These are phyloP conservation scores for Didymodactylos carnosus DNA, from an alignment of 2,888 invertebrate species.

Conservation along the genomic window DNA sequence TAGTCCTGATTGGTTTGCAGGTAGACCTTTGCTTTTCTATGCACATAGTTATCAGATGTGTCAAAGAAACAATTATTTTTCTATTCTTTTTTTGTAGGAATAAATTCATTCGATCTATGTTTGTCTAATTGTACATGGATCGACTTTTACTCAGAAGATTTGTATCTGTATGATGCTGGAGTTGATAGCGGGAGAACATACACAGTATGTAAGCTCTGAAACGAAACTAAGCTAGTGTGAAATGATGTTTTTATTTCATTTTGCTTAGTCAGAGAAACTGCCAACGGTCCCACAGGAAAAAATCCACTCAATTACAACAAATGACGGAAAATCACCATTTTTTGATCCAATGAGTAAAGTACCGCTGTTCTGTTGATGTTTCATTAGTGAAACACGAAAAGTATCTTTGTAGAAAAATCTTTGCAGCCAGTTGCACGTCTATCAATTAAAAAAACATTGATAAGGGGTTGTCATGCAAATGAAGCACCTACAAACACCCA, in stretches of 20 bases:
- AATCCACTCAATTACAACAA: conserved; percentile 60
- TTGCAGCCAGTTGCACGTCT: background rate
- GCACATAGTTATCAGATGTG: too few relatives aligned
- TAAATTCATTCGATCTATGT: conserved; percentile 72
- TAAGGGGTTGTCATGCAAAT: background rate
- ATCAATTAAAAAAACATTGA: background rate
- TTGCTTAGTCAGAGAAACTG: conserved; percentile 39
- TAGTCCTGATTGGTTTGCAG: conserved; percentile 92
- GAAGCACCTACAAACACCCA: background rate
- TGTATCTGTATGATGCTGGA: conserved; percentile 86
- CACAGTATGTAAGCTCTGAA: conserved; percentile 39
- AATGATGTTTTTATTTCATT: background rate
- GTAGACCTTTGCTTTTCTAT: too few relatives aligned
- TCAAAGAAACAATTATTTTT: conserved; percentile 26
- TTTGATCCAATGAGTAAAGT: conserved; percentile 44
- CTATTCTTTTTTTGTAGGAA: conserved; percentile 57
- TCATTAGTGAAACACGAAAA: too few relatives aligned
- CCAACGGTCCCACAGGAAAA: conserved; percentile 65
- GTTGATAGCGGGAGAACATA: conserved; percentile 77
- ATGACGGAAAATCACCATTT: conserved; percentile 67
- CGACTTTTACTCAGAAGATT: conserved; percentile 54
- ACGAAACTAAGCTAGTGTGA: background rate
- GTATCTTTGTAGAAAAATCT: background rate
- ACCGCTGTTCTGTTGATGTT: accelerated
- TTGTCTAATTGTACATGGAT: conserved; percentile 73